Conservation (phyloP, 1,140 invertebrate species). For the Lucilia sericata region DNA sequence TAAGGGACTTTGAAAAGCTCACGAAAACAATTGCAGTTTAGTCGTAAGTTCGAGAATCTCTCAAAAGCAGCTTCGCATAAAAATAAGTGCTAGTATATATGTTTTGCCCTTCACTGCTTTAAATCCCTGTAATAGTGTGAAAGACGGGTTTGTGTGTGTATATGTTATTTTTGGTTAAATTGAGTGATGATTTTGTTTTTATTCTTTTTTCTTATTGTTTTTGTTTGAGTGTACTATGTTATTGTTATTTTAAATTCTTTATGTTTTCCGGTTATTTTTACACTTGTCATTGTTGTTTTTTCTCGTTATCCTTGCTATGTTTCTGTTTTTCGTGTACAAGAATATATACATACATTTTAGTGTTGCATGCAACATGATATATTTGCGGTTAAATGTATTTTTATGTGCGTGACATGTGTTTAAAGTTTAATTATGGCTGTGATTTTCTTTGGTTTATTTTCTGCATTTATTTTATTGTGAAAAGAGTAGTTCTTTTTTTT, state of each 20-base stretch:
- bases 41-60: too few species aligned
- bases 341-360: background rate
- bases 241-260: background rate
- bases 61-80: too few species aligned
- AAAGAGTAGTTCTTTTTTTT: too few species aligned
- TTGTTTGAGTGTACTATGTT: too few species aligned
- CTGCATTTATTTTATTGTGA: too few species aligned
- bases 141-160: too few species aligned
- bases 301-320: background rate
- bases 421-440: constrained; percentile 33
- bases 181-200: constrained; percentile 7
- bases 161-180: background rate
- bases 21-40: too few species aligned
- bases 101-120: too few species aligned
- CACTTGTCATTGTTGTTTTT: constrained; percentile 13
- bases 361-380: constrained; percentile 39
- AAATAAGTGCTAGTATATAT: too few species aligned
- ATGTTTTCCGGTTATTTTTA: background rate
- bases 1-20: too few species aligned
- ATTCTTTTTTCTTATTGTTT: background rate
- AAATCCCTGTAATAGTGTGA: background rate
- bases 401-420: constrained; percentile 31
- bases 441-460: background rate
- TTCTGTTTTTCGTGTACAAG: background rate
- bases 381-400: constrained; percentile 36